These are phyloP conservation scores for Thecophora atra DNA, from an alignment of 2,888 invertebrate genomes.

Conservation along the genomic window DNA sequence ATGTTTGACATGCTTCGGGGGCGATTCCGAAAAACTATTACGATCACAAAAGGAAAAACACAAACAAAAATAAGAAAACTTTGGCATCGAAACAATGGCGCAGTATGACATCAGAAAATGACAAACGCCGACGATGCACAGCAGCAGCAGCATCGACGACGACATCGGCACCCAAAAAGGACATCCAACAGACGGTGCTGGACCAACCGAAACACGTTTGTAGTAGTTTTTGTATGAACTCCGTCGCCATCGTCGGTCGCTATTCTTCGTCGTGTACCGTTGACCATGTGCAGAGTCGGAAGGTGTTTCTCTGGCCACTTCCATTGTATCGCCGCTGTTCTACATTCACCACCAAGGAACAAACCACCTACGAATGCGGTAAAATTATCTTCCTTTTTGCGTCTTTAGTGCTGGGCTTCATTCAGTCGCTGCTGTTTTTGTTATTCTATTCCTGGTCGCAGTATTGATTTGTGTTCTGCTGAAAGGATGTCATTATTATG, in stretches of 20 bases:
- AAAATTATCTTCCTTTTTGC: conserved; percentile 14
- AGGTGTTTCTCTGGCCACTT: conserved; percentile 35
- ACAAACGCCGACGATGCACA: conserved; percentile 31
- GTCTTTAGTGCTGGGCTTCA: conserved; percentile 19
- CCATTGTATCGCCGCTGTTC: conserved; percentile 25
- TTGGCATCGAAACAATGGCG: conserved; percentile 31
- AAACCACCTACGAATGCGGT: conserved; percentile 31
- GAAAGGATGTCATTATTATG: conserved; percentile 53
- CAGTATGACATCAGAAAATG: conserved; percentile 36
- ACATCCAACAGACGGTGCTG: conserved; percentile 22
- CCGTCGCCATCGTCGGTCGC: neutral
- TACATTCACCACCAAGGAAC: conserved; percentile 12
- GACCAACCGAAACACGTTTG: conserved; percentile 17
- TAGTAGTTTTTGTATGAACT: conserved; percentile 25
- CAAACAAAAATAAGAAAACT: conserved; percentile 10
- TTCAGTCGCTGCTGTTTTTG: conserved; percentile 13
- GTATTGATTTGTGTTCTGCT: conserved; percentile 60
- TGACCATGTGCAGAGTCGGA: conserved; percentile 31
- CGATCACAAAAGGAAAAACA: conserved; percentile 1
- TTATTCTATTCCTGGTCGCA: conserved; percentile 4
- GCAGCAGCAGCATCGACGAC: conserved; percentile 18
- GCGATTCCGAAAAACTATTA: conserved; percentile 30
- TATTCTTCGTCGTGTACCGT: conserved; percentile 9
- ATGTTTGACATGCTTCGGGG: conserved; percentile 31
- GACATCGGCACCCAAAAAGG: conserved; percentile 30